Base-by-base conservation (phyloP, 1,140 invertebrate genomes). In the Drosophila subobscura region DNA sequence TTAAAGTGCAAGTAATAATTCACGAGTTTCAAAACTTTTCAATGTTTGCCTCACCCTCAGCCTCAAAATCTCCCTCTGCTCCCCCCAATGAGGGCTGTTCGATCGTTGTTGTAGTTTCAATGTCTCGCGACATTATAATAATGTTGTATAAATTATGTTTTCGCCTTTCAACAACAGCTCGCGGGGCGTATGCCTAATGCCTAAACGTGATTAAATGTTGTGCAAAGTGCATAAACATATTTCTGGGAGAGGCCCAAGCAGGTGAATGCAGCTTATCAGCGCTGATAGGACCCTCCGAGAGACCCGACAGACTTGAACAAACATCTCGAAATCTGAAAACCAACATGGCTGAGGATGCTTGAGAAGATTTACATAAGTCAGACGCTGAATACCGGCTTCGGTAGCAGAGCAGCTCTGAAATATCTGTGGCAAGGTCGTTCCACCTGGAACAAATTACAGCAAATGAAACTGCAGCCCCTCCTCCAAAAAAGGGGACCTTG, bases 1-100 rank as follows among this genome's bases (percentile, higher is more conserved):
- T 67, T 88, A 88, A 88, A 88, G 83, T 88, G 83, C 83, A 88
- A 89, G 83, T 88, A 88, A 88, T 88, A 88, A 89, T 77, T 88
- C 83, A 88, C 67, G 49, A 79, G 72, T 86, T 88, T 88, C 78
- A 83, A 88, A 81, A 88, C 78, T 76, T 75, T 83, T 72, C 83
- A 77, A 68, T 79, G 54, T 42, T 72, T 53, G 61, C 41, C 72
- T 51, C 53, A 73, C 63, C 53, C 61, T 64, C 66, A 41, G 58
- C 29, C 58, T 37, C 8, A 12, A 37, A 46, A 47, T 54, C 44
- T 44, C 22, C 50, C 53, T 52, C 20, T 16, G 20, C 73, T 29
- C 49, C 7, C 63, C 33, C 8, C n/a, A 20, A 23, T 71, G 29
- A 10, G 29, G 29, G 57, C 52, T 53, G 25, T 68, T 49, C 56